A percentile compares a stretch with the other conserved stretches of the same genome.
These are phyloP conservation scores for Hippoglossus stenolepis DNA, from an alignment of 2,113 vertebrate genomes.

Conservation along the genomic window DNA sequence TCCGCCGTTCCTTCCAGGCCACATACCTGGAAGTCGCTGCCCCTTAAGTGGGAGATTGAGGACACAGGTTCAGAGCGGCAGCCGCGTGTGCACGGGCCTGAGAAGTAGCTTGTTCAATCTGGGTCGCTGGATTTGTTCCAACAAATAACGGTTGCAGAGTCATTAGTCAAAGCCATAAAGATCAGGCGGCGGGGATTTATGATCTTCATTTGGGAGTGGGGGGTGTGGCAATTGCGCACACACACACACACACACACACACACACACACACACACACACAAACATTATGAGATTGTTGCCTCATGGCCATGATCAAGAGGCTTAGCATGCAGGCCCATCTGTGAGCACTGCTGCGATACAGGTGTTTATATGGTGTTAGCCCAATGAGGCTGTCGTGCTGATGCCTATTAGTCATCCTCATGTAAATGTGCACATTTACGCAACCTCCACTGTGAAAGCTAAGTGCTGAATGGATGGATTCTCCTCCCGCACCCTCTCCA, in stretches of 20 bases:
- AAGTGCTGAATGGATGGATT: conserved; percentile 43
- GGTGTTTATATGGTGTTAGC: conserved; percentile 72
- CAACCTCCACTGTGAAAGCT: conserved; percentile 21
- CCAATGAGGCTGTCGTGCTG: conserved; percentile 47
- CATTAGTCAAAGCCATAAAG: conserved; percentile 78
- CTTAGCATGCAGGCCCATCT: conserved; percentile 67
- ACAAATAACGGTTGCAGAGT: conserved; percentile 77
- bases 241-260: no score
- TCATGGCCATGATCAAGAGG: conserved; percentile 61
- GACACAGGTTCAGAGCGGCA: conserved; percentile 31
- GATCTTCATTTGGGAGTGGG: conserved; percentile 69
- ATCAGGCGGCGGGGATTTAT: conserved; percentile 75
- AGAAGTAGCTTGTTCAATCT: conserved; percentile 75
- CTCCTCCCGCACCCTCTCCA: not conserved
- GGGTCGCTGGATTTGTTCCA: conserved; percentile 76
- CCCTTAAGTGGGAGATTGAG: conserved; percentile 46
- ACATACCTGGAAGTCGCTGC: not conserved
- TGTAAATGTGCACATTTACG: conserved; percentile 45
- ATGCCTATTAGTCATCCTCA: conserved; percentile 57
- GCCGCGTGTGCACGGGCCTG: conserved; percentile 17
- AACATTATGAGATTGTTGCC: conserved; percentile 58
- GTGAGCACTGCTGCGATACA: conserved; percentile 63
- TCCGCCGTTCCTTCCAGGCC: conserved; percentile 23
- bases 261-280: not conserved
- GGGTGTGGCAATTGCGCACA: conserved; percentile 33